Conservation (phyloP, 2,113 vertebrate genomes). For the Neomonachus schauinslandi region DNA sequence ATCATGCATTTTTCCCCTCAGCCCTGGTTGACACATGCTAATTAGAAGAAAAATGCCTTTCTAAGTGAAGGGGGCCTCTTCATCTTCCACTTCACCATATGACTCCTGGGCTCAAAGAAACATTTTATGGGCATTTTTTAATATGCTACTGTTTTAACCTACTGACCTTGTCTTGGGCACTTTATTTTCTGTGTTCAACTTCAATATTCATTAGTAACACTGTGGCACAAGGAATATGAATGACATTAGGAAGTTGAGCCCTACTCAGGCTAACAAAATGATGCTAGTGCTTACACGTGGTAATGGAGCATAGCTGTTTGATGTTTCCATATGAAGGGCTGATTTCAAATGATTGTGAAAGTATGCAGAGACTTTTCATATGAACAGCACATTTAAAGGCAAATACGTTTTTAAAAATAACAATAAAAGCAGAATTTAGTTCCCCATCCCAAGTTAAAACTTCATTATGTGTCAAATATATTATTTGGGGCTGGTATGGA, state of each 20-base stretch:
- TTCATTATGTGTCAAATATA: conserved; percentile 69
- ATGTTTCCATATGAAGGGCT: conserved; percentile 54
- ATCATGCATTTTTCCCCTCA: conserved; percentile 8
- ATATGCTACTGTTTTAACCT: conserved; percentile 61
- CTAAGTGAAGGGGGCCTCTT: conserved; percentile 22
- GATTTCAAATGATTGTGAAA: conserved; percentile 41
- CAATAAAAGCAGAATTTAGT: conserved; percentile 68
- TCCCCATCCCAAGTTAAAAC: conserved; percentile 59
- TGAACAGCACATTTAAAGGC: conserved; percentile 74
- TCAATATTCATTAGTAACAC: conserved; percentile 67
- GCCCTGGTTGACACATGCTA: conserved; percentile 56
- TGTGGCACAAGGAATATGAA: conserved; percentile 56
- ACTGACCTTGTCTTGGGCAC: conserved; percentile 12
- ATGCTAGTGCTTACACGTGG: neutral
- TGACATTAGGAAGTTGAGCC: conserved; percentile 63
- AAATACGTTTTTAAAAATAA: conserved; percentile 76
- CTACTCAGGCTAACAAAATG: conserved; percentile 50
- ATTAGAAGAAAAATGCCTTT: conserved; percentile 63
- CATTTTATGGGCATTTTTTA: conserved; percentile 46
- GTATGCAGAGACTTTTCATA: conserved; percentile 74
- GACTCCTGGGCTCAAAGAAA: conserved; percentile 53
- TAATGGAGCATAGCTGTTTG: neutral
- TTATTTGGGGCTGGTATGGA: conserved; percentile 75
- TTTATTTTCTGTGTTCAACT: conserved; percentile 69
- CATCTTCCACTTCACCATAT: conserved; percentile 20